Percentiles rank a stretch among this genome's conserved stretches.
These are phyloP conservation scores for Coleophora deauratella DNA, from an alignment of 2,888 invertebrate species.

Conservation along the genomic window DNA sequence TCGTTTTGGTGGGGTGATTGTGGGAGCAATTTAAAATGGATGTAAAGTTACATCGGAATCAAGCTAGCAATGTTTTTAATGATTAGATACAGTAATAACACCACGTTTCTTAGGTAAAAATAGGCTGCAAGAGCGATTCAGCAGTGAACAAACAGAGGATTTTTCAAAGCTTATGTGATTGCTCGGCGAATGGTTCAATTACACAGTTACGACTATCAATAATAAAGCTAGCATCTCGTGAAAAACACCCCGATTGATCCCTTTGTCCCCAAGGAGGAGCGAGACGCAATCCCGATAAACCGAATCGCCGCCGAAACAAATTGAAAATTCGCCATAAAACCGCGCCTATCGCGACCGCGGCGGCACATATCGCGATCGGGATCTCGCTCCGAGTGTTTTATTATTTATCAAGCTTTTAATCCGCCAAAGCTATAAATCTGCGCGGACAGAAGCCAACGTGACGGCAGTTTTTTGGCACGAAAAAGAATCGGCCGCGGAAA, in stretches of 20 bases:
- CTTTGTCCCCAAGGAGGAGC: slow-evolving; percentile 23
- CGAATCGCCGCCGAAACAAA: slow-evolving; percentile 42
- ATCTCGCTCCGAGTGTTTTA: slow-evolving; percentile 37
- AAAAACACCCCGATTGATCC: slow-evolving; percentile 18
- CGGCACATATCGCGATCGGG: slow-evolving; percentile 21
- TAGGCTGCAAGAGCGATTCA: too few species aligned
- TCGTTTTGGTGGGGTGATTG: slow-evolving; percentile 15
- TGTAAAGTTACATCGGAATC: not conserved
- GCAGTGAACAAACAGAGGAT: slow-evolving; percentile 1
- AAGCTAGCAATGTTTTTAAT: too few species aligned
- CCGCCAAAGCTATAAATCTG: slow-evolving; percentile 61
- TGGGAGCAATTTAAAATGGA: slow-evolving; percentile 36
- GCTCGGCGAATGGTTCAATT: slow-evolving; percentile 20
- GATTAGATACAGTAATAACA: too few species aligned
- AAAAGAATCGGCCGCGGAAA: slow-evolving; percentile 69
- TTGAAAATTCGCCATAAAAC: slow-evolving; percentile 57
- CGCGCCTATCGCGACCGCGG: slow-evolving; percentile 25
- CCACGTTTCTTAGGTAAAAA: too few species aligned
- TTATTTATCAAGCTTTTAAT: slow-evolving; percentile 52
- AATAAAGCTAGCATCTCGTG: slow-evolving; percentile 18
- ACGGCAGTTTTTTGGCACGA: slow-evolving; percentile 58
- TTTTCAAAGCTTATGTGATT: slow-evolving; percentile 13
- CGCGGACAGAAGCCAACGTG: slow-evolving; percentile 51
- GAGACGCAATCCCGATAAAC: slow-evolving; percentile 30
- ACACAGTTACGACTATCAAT: slow-evolving; percentile 23